These are phyloP conservation scores for Melieria omissa DNA, from an alignment of 2,888 invertebrate species.

Conservation along the genomic window DNA sequence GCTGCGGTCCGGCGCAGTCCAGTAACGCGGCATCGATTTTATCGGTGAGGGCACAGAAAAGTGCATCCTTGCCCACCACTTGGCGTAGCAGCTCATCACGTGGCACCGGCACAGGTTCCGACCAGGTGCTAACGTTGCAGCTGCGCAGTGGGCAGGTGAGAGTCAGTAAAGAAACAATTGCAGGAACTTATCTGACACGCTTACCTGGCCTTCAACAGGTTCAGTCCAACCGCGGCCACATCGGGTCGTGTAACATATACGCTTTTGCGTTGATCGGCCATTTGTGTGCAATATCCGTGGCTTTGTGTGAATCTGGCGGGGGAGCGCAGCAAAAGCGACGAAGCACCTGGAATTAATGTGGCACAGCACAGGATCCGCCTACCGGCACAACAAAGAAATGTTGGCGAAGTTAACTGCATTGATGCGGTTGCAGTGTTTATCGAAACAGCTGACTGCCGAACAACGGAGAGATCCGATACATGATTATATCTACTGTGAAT, in stretches of 20 bases:
- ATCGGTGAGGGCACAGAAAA: constrained; percentile 86
- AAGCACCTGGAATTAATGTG: no score
- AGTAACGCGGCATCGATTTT: constrained; percentile 83
- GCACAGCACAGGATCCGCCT: no score
- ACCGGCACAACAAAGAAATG: no score
- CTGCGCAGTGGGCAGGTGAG: constrained; percentile 43
- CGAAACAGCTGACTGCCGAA: no score
- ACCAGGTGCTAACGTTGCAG: constrained; percentile 74
- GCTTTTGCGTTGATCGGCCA: constrained; percentile 54
- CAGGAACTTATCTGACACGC: constrained; percentile 40
- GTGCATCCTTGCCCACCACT: constrained; percentile 78
- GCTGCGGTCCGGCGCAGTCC: constrained; percentile 76
- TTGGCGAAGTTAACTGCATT: constrained; percentile 11
- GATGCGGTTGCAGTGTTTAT: background rate
- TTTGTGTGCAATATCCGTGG: constrained; percentile 21
- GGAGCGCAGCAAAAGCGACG: background rate
- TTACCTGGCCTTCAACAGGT: constrained; percentile 71
- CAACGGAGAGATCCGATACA: no score
- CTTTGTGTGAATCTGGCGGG: background rate
- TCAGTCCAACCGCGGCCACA: constrained; percentile 70
- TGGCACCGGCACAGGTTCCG: constrained; percentile 74
- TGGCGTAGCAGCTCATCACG: constrained; percentile 76
- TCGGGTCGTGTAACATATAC: constrained; percentile 74
- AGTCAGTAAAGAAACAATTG: background rate
- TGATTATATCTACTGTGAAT: no score